Conservation (phyloP, 1,140 invertebrate genomes). For the Riptortus pedestris region DNA sequence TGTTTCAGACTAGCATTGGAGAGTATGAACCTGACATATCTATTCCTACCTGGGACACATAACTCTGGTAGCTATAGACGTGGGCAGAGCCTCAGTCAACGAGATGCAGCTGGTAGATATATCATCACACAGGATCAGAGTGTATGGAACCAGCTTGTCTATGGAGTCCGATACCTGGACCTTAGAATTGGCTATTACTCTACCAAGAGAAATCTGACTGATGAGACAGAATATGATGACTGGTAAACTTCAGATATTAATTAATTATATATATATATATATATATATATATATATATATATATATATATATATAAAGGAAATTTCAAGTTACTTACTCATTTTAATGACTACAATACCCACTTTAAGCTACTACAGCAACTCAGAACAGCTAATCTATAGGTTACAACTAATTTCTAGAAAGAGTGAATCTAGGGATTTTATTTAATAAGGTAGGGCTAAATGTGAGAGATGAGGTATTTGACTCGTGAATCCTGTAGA, state of each 20-base stretch:
- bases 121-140: slow-evolving; percentile 57
- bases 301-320: no score
- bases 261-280: background rate
- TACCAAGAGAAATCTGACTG: slow-evolving; percentile 31
- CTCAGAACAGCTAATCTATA: no score
- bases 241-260: background rate
- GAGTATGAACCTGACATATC: slow-evolving; percentile 42
- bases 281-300: no score
- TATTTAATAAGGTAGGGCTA: no score
- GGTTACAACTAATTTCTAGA: no score
- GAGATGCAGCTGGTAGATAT: slow-evolving; percentile 41
- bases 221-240: background rate
- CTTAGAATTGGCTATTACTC: slow-evolving; percentile 53
- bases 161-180: slow-evolving; percentile 71
- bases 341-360: no score
- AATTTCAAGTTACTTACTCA: no score
- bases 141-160: slow-evolving; percentile 65
- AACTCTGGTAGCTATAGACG: slow-evolving; percentile 52
- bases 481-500: no score
- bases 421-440: no score
- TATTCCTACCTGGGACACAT: slow-evolving; percentile 58
- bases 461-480: no score
- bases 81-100: slow-evolving; percentile 35
- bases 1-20: slow-evolving; percentile 41
- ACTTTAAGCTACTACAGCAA: no score